phyloP scores from a whole-genome alignment of 2,888 invertebrate species.

The Drosophila picticornis region DNA sequence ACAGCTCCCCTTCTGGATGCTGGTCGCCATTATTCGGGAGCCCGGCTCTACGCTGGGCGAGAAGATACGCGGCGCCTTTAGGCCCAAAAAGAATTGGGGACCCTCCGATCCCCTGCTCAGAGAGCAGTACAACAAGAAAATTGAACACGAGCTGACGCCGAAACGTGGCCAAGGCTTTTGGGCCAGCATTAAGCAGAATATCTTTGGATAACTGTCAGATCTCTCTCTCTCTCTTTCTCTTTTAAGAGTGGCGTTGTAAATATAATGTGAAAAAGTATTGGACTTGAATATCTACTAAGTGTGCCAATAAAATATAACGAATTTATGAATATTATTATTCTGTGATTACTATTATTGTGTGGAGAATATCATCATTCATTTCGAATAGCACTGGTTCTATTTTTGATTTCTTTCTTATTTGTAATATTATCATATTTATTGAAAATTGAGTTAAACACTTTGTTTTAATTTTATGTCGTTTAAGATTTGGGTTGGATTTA shows the following conservation, averaged over 20 bases:
- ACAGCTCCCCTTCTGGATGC: conserved; percentile 86
- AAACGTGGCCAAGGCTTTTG: conserved; percentile 69
- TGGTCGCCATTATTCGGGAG: conserved; percentile 80
- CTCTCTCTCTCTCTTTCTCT: conserved; percentile 12
- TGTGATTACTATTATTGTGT: not conserved
- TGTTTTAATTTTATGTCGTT: not conserved
- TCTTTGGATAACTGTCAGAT: conserved; percentile 72
- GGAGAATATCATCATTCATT: not conserved
- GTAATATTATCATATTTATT: no score
- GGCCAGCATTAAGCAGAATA: conserved; percentile 79
- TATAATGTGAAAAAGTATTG: conserved; percentile 19
- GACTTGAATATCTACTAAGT: conserved; percentile 36
- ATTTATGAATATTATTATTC: conserved; percentile 13
- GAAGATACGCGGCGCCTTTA: conserved; percentile 85
- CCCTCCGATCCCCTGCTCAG: conserved; percentile 86
- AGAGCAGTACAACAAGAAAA: conserved; percentile 86
- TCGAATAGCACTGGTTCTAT: not conserved
- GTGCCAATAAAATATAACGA: conserved; percentile 55
- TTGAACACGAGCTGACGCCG: conserved; percentile 73
- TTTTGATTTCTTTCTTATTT: not conserved
- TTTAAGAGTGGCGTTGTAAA: conserved; percentile 17
- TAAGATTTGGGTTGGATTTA: not conserved
- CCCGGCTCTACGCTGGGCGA: conserved; percentile 77
- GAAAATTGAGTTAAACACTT: not conserved
- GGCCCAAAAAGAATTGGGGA: conserved; percentile 87